Evolutionary conservation across 2,113 vertebrate species (phyloP), one percentile per base, ranked within the genome.

Genomic region (Oreocharis arfaki): DNA sequence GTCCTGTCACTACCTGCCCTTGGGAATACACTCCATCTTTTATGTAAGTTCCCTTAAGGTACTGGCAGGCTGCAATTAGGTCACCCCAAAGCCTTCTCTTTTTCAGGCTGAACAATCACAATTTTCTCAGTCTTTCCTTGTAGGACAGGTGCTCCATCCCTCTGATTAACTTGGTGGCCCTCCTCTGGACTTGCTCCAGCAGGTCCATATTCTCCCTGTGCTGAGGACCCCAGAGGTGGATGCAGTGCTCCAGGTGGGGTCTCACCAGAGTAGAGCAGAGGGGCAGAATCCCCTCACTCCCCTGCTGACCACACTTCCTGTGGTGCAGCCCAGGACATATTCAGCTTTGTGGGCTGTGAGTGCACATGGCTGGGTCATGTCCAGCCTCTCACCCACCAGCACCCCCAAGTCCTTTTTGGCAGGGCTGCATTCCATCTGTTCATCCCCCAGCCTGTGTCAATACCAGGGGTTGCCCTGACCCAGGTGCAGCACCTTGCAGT

Each of bases 161-260:
- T 11, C 9, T 84, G 49, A 46, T 21, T 35, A 53, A 37, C 35
- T 49, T n/a, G 18, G 14, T 28, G 35, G 9, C 23, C 22, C 55
- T 59, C 44, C 8, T 14, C 18, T 59, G 11, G 44, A n/a, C 22
- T 32, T 4, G 4, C 9, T 46, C 21, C 27, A 63, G 5, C 33
- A 46, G 17, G 4, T 14, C 27, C 5, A 22, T 46, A 33, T 13
- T 13, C 27, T 27, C 55, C 35, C 18, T 53, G 28, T 33, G 57
- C 57, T 46, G 10, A 10, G 32, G 32, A 12, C 4, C 21, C 67
- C 47, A 52, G 32, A 44, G 67, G 20, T 60, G 47, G 44, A 30
- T 35, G 16, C 16, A 71, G 20, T 0, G 1, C 0, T 52, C 2
- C 21, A 71, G 16, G 16, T 37, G 26, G 21, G 33, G 4, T 53